Percentiles rank a stretch among this genome's conserved stretches.
phyloP scores from a whole-genome alignment of 2,113 vertebrate species.

The Cyanoliseus patagonus region DNA sequence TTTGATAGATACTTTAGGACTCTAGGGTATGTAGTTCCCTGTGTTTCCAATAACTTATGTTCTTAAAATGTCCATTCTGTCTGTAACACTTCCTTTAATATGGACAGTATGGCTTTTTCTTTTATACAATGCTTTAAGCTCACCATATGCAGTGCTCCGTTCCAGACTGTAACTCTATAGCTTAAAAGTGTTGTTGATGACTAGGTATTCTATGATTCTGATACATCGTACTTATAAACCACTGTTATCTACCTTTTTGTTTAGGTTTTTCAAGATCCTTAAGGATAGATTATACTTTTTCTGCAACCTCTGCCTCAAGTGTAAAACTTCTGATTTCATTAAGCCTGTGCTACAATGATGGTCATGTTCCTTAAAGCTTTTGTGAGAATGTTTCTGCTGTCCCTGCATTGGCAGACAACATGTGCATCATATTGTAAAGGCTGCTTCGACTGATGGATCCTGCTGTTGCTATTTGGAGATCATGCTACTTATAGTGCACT shows the following conservation, averaged over 20 bases:
- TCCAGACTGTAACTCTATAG: not conserved
- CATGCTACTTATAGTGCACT: not conserved
- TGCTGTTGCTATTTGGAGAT: not conserved
- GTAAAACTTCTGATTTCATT: not conserved
- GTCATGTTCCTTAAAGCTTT: conserved; percentile 6
- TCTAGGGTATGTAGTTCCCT: not conserved
- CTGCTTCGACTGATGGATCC: not conserved
- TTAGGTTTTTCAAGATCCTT: conserved; percentile 30
- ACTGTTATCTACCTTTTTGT: not conserved
- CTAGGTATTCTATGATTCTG: not conserved
- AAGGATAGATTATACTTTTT: not conserved
- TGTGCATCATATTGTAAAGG: not conserved
- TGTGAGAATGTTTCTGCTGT: not conserved
- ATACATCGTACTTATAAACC: not conserved
- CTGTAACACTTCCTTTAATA: not conserved
- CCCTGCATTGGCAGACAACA: not conserved
- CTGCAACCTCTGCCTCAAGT: conserved; percentile 29
- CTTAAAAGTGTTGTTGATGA: not conserved
- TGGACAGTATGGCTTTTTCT: not conserved
- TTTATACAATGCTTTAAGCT: not conserved
- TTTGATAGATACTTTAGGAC: not conserved
- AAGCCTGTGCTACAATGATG: not conserved
- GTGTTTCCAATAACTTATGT: not conserved
- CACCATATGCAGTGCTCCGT: not conserved
- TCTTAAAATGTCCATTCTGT: not conserved